Evolutionary conservation across 2,888 invertebrate species (phyloP), one percentile per base, ranked within the genome.

Genomic region (Eretmocerus hayati): DNA sequence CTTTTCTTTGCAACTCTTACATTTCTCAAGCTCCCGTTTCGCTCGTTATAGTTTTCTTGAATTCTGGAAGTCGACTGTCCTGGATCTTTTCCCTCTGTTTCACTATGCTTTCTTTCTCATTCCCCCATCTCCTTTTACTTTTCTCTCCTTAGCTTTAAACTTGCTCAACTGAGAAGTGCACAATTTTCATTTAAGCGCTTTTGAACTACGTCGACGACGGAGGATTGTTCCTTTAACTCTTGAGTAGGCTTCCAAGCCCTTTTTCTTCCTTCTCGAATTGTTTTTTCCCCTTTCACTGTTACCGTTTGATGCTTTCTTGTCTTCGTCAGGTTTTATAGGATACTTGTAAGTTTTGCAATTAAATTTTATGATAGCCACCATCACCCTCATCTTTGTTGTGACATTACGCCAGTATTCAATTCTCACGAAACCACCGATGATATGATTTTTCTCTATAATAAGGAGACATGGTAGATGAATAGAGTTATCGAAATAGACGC

Each of bases 161-260:
- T 45, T 43, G 48, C 48, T 49, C 57, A 56, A 58, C 58, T 54
- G 56, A 58, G 50, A 62, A 62, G 56, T 62, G 58, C 58, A 57
- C 59, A 48, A 48, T 53, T 53, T 50, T 53, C 56, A 54, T 50
- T 53, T 53, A 53, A 53, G 50, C 53, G 53, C 49, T 50, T 53
- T 53, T 50, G 50, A 48, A 50, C 47, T 53, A 47, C 53, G 44
- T 48, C 53, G 50, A 50, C 48, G 48, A 53, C 53, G 44, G 53
- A 53, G 50, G 50, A 53, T 50, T 46, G 53, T 50, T 50, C 48
- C 42, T 48, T 42, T 53, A 50, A 53, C 42, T 53, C 48, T 50
- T 42, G 45, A 53, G 53, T 50, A 53, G 48, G 31, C 45, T 41
- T 31, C 40, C 42, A 20, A 44, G 13, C 26, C 38, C 23, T 39